A percentile compares a stretch with the other conserved stretches of the same genome.
Evolutionary conservation across 2,113 vertebrate genomes (phyloP).

Genomic region (Chamaea fasciata): DNA sequence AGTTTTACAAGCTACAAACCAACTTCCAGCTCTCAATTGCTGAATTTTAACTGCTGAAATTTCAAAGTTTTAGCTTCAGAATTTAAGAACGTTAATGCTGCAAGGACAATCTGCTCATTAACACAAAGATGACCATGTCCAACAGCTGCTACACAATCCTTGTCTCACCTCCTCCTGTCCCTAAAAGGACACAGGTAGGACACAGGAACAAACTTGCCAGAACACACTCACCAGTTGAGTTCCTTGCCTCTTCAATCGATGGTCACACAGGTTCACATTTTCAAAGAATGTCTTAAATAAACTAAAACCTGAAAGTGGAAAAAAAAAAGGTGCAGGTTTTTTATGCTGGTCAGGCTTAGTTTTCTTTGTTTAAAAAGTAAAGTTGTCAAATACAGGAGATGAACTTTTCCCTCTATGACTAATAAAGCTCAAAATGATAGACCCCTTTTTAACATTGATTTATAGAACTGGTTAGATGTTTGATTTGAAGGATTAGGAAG

Average conservation of each 20-base stretch:
- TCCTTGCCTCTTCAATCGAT: slow-evolving; percentile 96
- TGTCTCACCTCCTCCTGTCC: neutral
- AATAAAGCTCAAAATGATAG: neutral
- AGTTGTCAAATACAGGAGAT: neutral
- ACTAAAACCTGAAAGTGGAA: slow-evolving; percentile 88
- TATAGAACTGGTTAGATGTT: neutral
- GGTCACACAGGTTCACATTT: slow-evolving; percentile 97
- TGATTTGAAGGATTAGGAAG: neutral
- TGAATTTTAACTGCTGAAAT: neutral
- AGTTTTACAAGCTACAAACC: neutral
- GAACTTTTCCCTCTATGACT: neutral
- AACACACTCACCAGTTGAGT: slow-evolving; percentile 87
- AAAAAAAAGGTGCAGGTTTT: slow-evolving; percentile 5
- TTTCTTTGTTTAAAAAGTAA: neutral
- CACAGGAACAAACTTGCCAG: neutral
- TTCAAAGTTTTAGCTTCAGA: neutral
- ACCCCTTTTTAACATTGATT: neutral
- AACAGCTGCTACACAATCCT: neutral
- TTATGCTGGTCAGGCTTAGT: neutral
- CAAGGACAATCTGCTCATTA: neutral
- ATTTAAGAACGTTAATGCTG: neutral
- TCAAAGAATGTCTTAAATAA: slow-evolving; percentile 99
- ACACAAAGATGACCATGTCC: neutral
- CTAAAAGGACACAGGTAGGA: neutral
- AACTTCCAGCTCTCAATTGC: neutral